These are phyloP conservation scores for Gadopsis bispinosus DNA, from an alignment of 2,797 vertebrate genomes.

Conservation along the genomic window DNA sequence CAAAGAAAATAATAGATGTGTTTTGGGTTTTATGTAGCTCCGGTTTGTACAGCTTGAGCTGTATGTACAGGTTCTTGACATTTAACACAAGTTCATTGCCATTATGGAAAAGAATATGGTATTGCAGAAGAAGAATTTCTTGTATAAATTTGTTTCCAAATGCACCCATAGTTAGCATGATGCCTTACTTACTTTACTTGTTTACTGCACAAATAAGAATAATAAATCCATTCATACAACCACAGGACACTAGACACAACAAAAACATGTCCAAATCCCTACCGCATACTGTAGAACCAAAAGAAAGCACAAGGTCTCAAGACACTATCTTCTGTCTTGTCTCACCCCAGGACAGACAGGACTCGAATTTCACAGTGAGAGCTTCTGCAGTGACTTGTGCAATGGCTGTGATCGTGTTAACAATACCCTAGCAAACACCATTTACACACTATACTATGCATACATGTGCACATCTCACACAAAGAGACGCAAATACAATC, in stretches of 20 bases:
- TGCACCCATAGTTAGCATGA: neutral
- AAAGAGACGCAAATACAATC: neutral
- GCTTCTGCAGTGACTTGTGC: neutral
- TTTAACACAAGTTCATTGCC: neutral
- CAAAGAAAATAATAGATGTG: neutral
- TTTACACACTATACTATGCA: neutral
- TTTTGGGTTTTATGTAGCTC: neutral
- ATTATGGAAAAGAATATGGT: neutral
- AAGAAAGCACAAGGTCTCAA: neutral
- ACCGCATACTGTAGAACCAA: neutral
- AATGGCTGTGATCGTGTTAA: constrained; percentile 16
- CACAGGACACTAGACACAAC: neutral
- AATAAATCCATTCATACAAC: neutral
- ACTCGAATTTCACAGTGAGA: constrained; percentile 1
- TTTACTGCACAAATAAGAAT: neutral
- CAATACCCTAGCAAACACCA: neutral
- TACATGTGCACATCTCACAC: neutral
- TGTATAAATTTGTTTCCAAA: constrained; percentile 6
- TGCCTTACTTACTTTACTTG: constrained; percentile 1
- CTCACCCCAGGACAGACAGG: constrained; percentile 1
- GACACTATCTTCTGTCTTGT: constrained; percentile 1
- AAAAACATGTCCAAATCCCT: constrained; percentile 1
- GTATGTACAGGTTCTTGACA: constrained; percentile 1
- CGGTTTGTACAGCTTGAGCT: neutral
- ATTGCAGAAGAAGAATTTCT: neutral